Percentiles rank a stretch among this genome's conserved stretches.
Conservation (phyloP, 2,113 vertebrate genomes). For the Pseudorhombus dupliciocellatus region DNA sequence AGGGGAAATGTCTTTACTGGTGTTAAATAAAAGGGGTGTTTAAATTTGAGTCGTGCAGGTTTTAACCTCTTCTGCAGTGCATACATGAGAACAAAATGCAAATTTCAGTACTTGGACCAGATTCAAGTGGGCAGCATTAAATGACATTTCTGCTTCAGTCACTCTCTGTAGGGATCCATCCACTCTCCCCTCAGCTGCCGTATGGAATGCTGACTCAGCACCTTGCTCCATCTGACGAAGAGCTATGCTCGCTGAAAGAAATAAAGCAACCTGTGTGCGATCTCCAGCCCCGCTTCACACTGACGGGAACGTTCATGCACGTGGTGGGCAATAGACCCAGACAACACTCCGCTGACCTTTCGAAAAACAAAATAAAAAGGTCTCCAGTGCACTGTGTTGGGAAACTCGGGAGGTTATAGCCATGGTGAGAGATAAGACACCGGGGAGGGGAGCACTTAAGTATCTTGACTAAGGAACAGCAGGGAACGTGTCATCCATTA, state of each 20-base stretch:
- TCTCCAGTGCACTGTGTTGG: background rate
- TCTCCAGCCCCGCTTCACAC: conserved; percentile 16
- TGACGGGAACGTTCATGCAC: conserved; percentile 17
- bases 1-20: no score
- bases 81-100: conserved; percentile 21
- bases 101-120: conserved; percentile 31
- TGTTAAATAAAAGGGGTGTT: background rate
- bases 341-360: conserved; percentile 17
- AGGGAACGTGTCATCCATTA: background rate
- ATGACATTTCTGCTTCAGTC: conserved; percentile 68
- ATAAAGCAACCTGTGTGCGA: conserved; percentile 61
- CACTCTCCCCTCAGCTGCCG: conserved; percentile 64
- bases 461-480: conserved; percentile 22
- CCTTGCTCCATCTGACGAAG: conserved; percentile 68
- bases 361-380: conserved; percentile 14
- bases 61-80: conserved; percentile 11
- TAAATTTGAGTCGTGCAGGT: background rate
- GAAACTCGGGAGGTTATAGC: background rate
- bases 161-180: conserved; percentile 62
- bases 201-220: conserved; percentile 70
- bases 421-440: background rate
- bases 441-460: conserved; percentile 1
- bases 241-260: conserved; percentile 48
- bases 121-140: conserved; percentile 60
- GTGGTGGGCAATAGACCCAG: background rate